Base-by-base conservation (phyloP, 1,140 invertebrate genomes). In the Sarcophaga peregrina region DNA sequence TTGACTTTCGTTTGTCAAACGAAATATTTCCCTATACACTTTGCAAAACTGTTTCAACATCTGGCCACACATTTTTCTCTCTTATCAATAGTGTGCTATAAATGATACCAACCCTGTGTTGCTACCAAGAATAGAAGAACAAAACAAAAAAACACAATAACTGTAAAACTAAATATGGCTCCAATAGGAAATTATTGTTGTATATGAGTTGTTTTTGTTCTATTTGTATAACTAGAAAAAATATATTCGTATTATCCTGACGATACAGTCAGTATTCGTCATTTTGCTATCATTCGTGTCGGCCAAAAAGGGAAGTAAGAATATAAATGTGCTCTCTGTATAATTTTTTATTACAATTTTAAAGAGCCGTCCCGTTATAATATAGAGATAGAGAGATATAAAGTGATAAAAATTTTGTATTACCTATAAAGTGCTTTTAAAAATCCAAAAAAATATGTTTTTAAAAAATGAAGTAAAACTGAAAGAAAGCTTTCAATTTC, bases 261-360 rank as follows among this genome's bases (percentile, higher is more conserved):
- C 75, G 48, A 78, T 78, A 52, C 62, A 68, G n/a, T 52, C 4
- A 25, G n/a, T 52, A 78, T 52, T 78, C 75, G 75, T 78, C 75
- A 68, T 68, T 68, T 68, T 68, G 62, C 62, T 68, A 68, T 68
- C 62, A 78, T 78, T 78, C 75, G 75, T 78, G 75, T 78, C 75
- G 75, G 75, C 75, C 75, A 50, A n/a, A 68, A 68, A 68, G 25
- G 25, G 25, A 37, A 37, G 25, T 4, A 68, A 25, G 62, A 20
- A 25, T 68, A 68, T n/a, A 6, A 20, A 20, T 17, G 20, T 68
- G 62, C 62, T 58, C 54, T 58, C 13, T 58, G 9, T 5, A 52
- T 10, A 9, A 13, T 3, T 52, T n/a, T 52, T 52, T 52, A 52
- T 52, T 13, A 52, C 50, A 68, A 7, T 68, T 62, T 62, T 62